phyloP scores from a whole-genome alignment of 2,113 vertebrate species.

The Eulacestoma nigropectus region DNA sequence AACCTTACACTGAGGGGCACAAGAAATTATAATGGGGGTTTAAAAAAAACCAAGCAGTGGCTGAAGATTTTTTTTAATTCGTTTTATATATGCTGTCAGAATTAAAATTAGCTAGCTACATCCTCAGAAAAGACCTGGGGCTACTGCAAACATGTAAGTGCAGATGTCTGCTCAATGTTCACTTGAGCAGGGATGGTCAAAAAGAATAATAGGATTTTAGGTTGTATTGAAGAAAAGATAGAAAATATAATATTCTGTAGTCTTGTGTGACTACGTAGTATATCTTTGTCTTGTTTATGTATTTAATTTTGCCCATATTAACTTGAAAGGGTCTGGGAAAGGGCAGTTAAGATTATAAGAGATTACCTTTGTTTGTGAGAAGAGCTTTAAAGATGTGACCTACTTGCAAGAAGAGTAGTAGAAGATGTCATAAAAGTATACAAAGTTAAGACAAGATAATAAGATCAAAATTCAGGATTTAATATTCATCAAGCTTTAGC shows the following conservation, averaged over 20 bases:
- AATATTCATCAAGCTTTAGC: not conserved
- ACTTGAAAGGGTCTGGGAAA: constrained; percentile 5
- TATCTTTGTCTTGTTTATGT: not conserved
- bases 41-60: accelerated
- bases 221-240: not conserved
- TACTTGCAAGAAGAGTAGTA: not conserved
- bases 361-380: not conserved
- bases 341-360: not conserved
- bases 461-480: not conserved
- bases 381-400: not conserved
- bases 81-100: not conserved
- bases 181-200: not conserved
- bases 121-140: constrained; percentile 21
- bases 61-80: not conserved
- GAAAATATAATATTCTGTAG: constrained; percentile 1
- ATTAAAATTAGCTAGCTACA: constrained; percentile 24
- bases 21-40: not conserved
- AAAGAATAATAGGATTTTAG: constrained; percentile 34
- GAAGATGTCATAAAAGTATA: not conserved
- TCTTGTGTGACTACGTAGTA: not conserved
- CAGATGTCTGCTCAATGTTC: constrained; percentile 38
- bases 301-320: not conserved
- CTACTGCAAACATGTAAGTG: not conserved
- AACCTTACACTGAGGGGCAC: not conserved
- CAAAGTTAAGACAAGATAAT: not conserved